Base-by-base conservation (phyloP, 1,140 invertebrate species). In the Lordiphosa mommai region DNA sequence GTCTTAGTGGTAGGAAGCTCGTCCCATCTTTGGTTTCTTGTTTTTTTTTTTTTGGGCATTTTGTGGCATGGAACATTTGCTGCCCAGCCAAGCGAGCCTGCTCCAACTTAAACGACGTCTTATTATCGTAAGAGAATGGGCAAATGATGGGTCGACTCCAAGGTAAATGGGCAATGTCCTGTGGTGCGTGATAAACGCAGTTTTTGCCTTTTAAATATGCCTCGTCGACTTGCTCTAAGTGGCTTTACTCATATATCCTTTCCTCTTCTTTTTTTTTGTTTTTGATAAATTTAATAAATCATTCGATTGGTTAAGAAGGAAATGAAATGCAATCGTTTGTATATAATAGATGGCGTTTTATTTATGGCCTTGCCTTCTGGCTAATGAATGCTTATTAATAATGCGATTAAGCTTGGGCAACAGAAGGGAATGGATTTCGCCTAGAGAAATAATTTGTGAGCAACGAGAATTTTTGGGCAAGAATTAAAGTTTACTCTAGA, bases 351-450 rank as follows among this genome's bases (percentile, higher is more conserved):
- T 73, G 70, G 63, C 63, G 55, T 73, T 73, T 73, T 72, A 72
- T 72, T 72, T 72, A 72, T 72, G 43, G 63, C 63, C 40, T 49
- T 71, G 55, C 40, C 47, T 37, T 34, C 32, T 14, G 38, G 47
- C 71, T 74, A 74, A 74, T 74, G 70, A 74, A 74, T 65, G 70
- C 72, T 69, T 73, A 74, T 74, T 74, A 74, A 68, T 74, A 74
- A 74, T 61, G 71, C 71, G 72, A 74, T 74, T 74, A 74, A 41
- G 56, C 30, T 10, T 1, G 20, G 20, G 20, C 4, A 23, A 23
- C 4, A 4, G 5, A 1, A 23, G 20, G 1, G 4, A 23, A 23
- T 6, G 20, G 20, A 23, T 23, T 23, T 23, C 20, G 20, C n/a
- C n/a, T 1, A 23, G 5, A 23, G 3, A 23, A 23, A 23, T 23